These are phyloP conservation scores for Sebastes reedi DNA, from an alignment of 2,797 vertebrate genomes.

Conservation along the genomic window DNA sequence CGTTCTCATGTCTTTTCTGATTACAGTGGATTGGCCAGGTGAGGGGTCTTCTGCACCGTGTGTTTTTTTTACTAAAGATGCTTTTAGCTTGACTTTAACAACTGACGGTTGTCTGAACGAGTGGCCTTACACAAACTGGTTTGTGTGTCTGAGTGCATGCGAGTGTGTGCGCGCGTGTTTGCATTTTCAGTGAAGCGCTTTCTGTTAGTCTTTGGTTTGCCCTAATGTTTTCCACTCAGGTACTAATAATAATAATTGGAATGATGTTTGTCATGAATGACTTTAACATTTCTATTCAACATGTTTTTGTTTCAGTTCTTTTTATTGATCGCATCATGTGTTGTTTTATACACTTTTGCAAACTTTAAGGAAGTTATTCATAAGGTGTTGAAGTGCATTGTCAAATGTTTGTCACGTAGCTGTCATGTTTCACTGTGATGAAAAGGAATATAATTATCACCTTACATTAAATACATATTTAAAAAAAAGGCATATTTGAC, in stretches of 20 bases:
- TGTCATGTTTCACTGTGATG: not conserved
- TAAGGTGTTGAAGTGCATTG: conserved; percentile 22
- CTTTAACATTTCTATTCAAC: conserved; percentile 42
- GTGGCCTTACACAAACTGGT: conserved; percentile 26
- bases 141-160: conserved; percentile 36
- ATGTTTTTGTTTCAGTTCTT: conserved; percentile 21
- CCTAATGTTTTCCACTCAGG: conserved; percentile 40
- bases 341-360: conserved; percentile 19
- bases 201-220: conserved; percentile 49
- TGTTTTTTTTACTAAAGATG: conserved; percentile 59
- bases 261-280: conserved; percentile 42
- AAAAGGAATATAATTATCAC: not conserved
- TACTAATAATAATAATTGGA: conserved; percentile 51
- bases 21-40: conserved; percentile 85
- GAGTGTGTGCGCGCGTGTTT: conserved; percentile 26
- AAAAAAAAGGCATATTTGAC: not conserved
- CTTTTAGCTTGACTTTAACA: conserved; percentile 62
- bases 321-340: conserved; percentile 3
- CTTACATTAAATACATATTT: not conserved
- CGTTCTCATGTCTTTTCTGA: conserved; percentile 71
- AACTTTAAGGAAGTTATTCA: conserved; percentile 6
- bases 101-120: not conserved
- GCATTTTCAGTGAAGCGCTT: conserved; percentile 31
- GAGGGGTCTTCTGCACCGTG: conserved; percentile 67
- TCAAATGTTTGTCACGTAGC: conserved; percentile 24